Conservation (phyloP, 2,797 vertebrate genomes). For the Epinephelus awoara region DNA sequence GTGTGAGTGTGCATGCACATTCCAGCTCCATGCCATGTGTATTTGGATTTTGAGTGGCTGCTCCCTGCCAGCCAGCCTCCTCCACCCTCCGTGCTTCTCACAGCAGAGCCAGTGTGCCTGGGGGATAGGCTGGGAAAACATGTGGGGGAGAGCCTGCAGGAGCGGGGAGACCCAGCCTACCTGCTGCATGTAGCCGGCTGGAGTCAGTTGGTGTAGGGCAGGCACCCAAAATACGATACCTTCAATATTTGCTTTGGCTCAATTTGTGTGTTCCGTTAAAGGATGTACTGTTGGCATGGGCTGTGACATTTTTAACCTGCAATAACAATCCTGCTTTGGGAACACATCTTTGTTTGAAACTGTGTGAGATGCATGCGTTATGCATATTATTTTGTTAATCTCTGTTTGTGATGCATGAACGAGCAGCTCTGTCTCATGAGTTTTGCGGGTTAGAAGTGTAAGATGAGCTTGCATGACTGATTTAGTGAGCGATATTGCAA, state of each 20-base stretch:
- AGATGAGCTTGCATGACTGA: slow-evolving; percentile 36
- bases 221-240: slow-evolving; percentile 55
- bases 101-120: slow-evolving; percentile 66
- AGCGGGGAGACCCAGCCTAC: slow-evolving; percentile 47
- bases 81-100: slow-evolving; percentile 59
- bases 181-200: slow-evolving; percentile 47
- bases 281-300: slow-evolving; percentile 45
- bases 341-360: slow-evolving; percentile 27
- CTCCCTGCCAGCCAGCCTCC: slow-evolving; percentile 64
- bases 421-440: not conserved
- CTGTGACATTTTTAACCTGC: slow-evolving; percentile 60
- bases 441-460: slow-evolving; percentile 1
- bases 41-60: slow-evolving; percentile 65
- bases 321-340: slow-evolving; percentile 40
- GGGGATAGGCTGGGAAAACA: slow-evolving; percentile 67
- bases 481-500: slow-evolving; percentile 55
- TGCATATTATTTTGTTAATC: not conserved
- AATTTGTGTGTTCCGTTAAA: slow-evolving; percentile 25
- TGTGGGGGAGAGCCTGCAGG: slow-evolving; percentile 42
- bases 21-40: slow-evolving; percentile 41
- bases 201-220: slow-evolving; percentile 50
- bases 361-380: not conserved
- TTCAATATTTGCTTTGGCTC: slow-evolving; percentile 70
- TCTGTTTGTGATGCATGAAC: slow-evolving; percentile 6
- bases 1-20: slow-evolving; percentile 15